Base-by-base conservation (phyloP, 2,888 invertebrate genomes). In the Eupeodes luniger region DNA sequence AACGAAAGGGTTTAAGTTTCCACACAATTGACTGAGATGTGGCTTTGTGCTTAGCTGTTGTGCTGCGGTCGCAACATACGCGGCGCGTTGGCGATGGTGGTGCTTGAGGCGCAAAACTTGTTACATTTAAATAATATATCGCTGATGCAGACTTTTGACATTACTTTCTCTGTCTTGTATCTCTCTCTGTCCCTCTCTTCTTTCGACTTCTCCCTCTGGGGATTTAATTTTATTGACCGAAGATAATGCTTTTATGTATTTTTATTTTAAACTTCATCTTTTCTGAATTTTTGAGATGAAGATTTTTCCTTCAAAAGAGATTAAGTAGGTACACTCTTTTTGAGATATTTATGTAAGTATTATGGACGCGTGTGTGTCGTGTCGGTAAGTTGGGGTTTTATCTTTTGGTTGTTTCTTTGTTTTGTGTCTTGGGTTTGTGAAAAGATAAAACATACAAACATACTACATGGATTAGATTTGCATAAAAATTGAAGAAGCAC, bases 351-450 rank as follows among this genome's bases (percentile, higher is more conserved):
- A 34, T 1, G 34, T 79, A 34, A 27, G 34, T 79, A 61, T 76
- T 74, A 74, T 59, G 51, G 74, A 62, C 85, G 85, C 81, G 85
- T 75, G 84, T 85, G 72, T 88, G 72, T 27, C 72, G 67, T 88
- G 67, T 27, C 72, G 40, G 12, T 40, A 11, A 9, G 4, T 55
- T 34, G 36, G 67, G n/a, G 7, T 70, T 55, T 55, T 36, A 27
- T 69, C 7, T 53, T 66, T 27, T 27, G 27, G 2, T 27, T 49
- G 19, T 47, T 27, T 67, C 7, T 62, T 36, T 27, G 27, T 27
- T 27, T 55, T 62, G n/a, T 69, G 16, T 49, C 12, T 78, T 19
- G 19, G 47, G 75, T 55, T 83, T 61, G 69, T 11, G 47, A 69
- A 51, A 44, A 84, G 40, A 36, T 57, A 6, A 55, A 9, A 47